Percentiles rank a stretch among this genome's conserved stretches.
Conservation (phyloP, 2,888 invertebrate genomes). For the Lasioglossum oenotherae region DNA sequence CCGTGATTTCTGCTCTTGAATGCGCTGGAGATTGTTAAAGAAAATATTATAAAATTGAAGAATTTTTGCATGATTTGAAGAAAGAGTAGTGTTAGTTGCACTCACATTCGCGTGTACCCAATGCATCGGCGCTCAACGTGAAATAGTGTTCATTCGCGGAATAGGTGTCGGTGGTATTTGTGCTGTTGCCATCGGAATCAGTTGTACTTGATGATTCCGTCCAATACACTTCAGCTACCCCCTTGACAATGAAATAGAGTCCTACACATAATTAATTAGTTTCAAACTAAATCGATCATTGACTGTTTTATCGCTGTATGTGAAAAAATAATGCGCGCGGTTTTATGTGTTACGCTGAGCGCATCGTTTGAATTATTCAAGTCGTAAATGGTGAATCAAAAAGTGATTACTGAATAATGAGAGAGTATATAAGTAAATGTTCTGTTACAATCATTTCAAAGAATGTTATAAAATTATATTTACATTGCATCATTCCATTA, state of each 20-base stretch:
- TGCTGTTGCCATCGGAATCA: not conserved
- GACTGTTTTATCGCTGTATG: no score
- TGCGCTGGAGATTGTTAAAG: constrained; percentile 19
- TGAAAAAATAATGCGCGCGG: no score
- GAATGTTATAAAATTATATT: not conserved
- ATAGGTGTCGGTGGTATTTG: not conserved
- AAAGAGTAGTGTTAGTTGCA: not conserved
- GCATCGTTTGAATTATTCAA: no score
- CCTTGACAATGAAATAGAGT: constrained; percentile 39
- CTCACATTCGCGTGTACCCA: constrained; percentile 33
- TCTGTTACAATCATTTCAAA: not conserved
- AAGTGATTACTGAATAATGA: not conserved
- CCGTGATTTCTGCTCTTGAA: constrained; percentile 82
- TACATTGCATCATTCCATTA: not conserved
- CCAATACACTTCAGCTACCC: constrained; percentile 54
- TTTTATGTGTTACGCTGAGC: no score
- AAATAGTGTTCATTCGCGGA: constrained; percentile 43
- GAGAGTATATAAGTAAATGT: not conserved
- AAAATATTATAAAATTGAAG: not conserved
- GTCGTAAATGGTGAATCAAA: not conserved
- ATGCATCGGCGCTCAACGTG: constrained; percentile 11
- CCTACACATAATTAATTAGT: constrained; percentile 25
- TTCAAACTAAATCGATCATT: not conserved
- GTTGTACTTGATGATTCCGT: not conserved
- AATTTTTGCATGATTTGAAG: not conserved